A percentile compares a stretch with the other conserved stretches of the same genome.
phyloP scores from a whole-genome alignment of 2,797 vertebrate genomes.

The Platyrinchus mystaceus region DNA sequence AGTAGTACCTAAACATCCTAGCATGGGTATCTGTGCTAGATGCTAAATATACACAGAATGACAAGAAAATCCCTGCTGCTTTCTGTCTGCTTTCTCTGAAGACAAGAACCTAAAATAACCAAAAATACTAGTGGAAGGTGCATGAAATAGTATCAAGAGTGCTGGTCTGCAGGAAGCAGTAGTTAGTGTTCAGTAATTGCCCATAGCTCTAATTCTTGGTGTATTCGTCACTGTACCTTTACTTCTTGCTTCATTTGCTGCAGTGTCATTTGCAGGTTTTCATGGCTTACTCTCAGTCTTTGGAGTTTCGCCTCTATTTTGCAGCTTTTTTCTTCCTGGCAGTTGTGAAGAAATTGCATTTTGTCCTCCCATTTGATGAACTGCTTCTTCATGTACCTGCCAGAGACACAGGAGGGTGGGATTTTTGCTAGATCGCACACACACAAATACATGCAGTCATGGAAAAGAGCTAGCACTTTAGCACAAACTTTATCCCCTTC shows the following conservation, averaged over 20 bases:
- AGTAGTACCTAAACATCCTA: neutral
- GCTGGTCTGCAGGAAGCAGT: neutral
- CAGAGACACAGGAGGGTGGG: neutral
- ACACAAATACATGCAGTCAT: neutral
- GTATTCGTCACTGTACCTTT: constrained; percentile 52
- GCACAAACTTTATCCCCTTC: neutral
- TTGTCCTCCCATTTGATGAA: constrained; percentile 77
- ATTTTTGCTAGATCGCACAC: neutral
- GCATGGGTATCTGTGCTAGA: neutral
- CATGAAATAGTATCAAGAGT: neutral
- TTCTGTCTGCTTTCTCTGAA: neutral
- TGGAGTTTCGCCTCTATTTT: constrained; percentile 82
- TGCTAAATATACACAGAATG: neutral
- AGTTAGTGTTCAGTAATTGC: neutral
- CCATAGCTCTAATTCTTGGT: neutral
- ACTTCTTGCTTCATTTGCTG: constrained; percentile 69
- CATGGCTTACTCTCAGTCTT: constrained; percentile 74
- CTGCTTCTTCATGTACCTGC: constrained; percentile 82
- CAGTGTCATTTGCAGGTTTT: constrained; percentile 73
- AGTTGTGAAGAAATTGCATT: constrained; percentile 75
- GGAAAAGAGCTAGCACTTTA: neutral
- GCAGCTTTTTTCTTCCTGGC: constrained; percentile 79
- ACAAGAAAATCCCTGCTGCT: neutral
- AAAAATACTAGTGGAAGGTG: neutral
- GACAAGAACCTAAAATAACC: neutral